phyloP scores from a whole-genome alignment of 2,113 vertebrate genomes.

The Oxyruncus cristatus region DNA sequence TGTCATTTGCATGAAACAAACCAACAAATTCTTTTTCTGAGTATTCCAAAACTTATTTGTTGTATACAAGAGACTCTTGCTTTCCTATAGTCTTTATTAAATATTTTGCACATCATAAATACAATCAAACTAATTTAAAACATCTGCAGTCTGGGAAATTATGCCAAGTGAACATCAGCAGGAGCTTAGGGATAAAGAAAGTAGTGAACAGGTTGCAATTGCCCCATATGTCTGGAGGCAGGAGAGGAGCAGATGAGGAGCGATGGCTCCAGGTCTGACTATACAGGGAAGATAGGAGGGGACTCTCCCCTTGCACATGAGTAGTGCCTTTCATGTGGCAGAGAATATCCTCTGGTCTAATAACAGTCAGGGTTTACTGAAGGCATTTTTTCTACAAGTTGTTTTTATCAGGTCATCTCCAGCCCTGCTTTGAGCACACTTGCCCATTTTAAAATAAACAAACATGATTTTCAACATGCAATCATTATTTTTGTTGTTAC shows the following conservation, averaged over 20 bases:
- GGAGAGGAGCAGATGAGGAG: not conserved
- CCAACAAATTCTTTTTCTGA: not conserved
- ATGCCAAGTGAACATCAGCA: not conserved
- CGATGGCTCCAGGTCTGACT: not conserved
- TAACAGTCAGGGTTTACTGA: not conserved
- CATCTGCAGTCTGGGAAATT: not conserved
- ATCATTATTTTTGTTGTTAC: not conserved
- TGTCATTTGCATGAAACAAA: not conserved
- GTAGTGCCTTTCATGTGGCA: not conserved
- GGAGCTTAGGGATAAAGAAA: not conserved
- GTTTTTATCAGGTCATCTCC: not conserved
- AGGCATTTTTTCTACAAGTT: not conserved
- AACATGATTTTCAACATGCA: not conserved
- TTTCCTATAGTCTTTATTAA: not conserved
- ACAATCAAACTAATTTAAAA: not conserved
- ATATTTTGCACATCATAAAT: not conserved
- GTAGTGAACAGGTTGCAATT: not conserved
- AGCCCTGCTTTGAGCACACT: not conserved
- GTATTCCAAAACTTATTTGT: not conserved
- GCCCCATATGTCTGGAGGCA: not conserved
- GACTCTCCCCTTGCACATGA: not conserved
- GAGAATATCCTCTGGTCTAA: not conserved
- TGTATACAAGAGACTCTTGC: not conserved
- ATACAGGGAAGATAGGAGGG: not conserved
- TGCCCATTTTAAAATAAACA: not conserved